These are phyloP conservation scores for Lepus timidus DNA, from an alignment of 2,113 vertebrate genomes.

Conservation along the genomic window DNA sequence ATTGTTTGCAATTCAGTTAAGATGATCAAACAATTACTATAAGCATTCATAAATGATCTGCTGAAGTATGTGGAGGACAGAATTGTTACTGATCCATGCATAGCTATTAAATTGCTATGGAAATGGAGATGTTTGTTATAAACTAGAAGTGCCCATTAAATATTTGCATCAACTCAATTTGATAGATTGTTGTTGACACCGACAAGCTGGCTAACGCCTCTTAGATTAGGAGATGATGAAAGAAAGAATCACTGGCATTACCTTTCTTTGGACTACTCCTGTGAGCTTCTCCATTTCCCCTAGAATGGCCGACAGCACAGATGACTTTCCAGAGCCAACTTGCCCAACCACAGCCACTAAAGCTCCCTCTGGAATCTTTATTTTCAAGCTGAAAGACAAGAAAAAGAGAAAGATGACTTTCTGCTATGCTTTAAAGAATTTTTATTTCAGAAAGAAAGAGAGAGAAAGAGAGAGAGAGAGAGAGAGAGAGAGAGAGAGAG, in stretches of 20 bases:
- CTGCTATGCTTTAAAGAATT: neutral
- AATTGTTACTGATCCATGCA: slow-evolving; percentile 32
- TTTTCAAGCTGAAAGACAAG: slow-evolving; percentile 82
- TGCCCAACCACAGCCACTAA: slow-evolving; percentile 88
- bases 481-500: too few species aligned
- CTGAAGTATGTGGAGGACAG: slow-evolving; percentile 26
- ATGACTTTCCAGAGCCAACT: slow-evolving; percentile 89
- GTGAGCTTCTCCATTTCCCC: slow-evolving; percentile 89
- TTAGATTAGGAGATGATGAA: neutral
- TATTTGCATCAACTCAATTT: slow-evolving; percentile 26
- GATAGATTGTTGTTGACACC: slow-evolving; percentile 9
- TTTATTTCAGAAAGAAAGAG: too few species aligned
- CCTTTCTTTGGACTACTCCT: slow-evolving; percentile 85
- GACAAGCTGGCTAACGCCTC: neutral
- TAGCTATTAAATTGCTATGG: slow-evolving; percentile 67
- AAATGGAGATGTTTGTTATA: slow-evolving; percentile 58
- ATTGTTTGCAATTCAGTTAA: slow-evolving; percentile 67
- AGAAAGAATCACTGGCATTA: slow-evolving; percentile 52
- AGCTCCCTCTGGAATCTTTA: slow-evolving; percentile 84
- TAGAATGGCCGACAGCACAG: slow-evolving; percentile 88
- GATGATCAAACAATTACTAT: slow-evolving; percentile 58
- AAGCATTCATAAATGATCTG: slow-evolving; percentile 55
- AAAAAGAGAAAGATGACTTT: neutral
- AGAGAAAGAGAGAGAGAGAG: too few species aligned
- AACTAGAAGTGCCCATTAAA: slow-evolving; percentile 66